These are phyloP conservation scores for Chromis chromis DNA, from an alignment of 2,797 vertebrate species.

Conservation along the genomic window DNA sequence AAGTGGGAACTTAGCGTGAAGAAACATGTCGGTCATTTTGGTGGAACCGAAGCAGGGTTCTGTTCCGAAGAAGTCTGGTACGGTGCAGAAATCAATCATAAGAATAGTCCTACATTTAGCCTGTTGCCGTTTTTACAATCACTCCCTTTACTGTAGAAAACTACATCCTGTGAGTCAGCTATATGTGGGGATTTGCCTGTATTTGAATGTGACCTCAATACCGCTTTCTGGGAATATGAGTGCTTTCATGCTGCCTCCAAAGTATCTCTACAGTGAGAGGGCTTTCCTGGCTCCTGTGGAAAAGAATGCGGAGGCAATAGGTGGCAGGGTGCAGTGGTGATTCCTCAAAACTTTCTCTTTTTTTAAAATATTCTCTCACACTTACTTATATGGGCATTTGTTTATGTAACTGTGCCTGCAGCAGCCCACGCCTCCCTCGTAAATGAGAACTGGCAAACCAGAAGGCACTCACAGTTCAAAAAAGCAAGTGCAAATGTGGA, in stretches of 20 bases:
- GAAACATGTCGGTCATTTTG: background rate
- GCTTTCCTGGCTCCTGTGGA: constrained; percentile 53
- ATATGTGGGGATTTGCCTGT: constrained; percentile 30
- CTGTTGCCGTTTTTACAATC: background rate
- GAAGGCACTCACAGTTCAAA: constrained; percentile 22
- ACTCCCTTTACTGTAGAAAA: constrained; percentile 8
- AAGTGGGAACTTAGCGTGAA: background rate
- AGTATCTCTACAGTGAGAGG: constrained; percentile 48
- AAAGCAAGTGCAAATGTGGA: constrained; percentile 9
- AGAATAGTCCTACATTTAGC: background rate
- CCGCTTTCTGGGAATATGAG: constrained; percentile 24
- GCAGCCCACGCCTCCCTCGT: constrained; percentile 62
- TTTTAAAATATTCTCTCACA: constrained; percentile 6
- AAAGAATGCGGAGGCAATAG: constrained; percentile 43
- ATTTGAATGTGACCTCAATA: constrained; percentile 12
- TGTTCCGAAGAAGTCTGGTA: background rate
- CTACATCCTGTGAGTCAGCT: constrained; percentile 57
- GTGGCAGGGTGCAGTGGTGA: constrained; percentile 47
- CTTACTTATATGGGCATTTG: constrained; percentile 69
- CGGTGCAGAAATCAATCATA: background rate
- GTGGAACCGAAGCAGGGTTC: background rate
- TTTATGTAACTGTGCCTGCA: constrained; percentile 73
- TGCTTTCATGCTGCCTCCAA: constrained; percentile 35
- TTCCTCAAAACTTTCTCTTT: constrained; percentile 61
- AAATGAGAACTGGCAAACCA: constrained; percentile 30